Percentiles rank a stretch among this genome's conserved stretches.
Conservation (phyloP, 2,888 invertebrate species). For the Drosophila infuscata region DNA sequence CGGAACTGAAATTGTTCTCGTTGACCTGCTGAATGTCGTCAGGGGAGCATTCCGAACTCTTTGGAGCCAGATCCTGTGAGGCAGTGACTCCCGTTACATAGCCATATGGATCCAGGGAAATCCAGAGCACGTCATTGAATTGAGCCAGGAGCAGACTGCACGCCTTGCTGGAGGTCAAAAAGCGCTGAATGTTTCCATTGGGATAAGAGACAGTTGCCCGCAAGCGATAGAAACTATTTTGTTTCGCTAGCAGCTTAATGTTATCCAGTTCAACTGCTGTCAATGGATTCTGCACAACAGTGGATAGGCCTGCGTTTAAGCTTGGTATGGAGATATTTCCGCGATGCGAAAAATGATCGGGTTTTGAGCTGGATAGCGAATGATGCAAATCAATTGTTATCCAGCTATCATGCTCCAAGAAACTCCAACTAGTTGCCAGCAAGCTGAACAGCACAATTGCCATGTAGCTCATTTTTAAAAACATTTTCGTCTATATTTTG, state of each 20-base stretch:
- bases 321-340: slow-evolving; percentile 91
- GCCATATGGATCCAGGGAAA: slow-evolving; percentile 92
- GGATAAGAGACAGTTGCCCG: slow-evolving; percentile 89
- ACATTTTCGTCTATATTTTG: slow-evolving; percentile 23
- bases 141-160: slow-evolving; percentile 91
- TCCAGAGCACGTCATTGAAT: slow-evolving; percentile 91
- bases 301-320: slow-evolving; percentile 88
- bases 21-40: slow-evolving; percentile 44
- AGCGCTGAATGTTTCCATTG: slow-evolving; percentile 89
- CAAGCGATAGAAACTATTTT: slow-evolving; percentile 91
- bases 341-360: slow-evolving; percentile 87
- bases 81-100: slow-evolving; percentile 90
- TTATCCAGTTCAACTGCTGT: slow-evolving; percentile 86
- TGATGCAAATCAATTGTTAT: slow-evolving; percentile 90
- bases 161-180: slow-evolving; percentile 92
- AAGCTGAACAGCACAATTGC: slow-evolving; percentile 42
- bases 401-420: slow-evolving; percentile 91
- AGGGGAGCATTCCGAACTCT: slow-evolving; percentile 72
- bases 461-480: slow-evolving; percentile 19
- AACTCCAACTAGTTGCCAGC: slow-evolving; percentile 76
- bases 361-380: slow-evolving; percentile 87
- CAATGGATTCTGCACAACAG: slow-evolving; percentile 88
- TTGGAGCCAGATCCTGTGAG: slow-evolving; percentile 86
- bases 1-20: slow-evolving; percentile 89
- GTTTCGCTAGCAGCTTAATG: slow-evolving; percentile 86